Evolutionary conservation across 2,113 vertebrate species (phyloP), one percentile per base, ranked within the genome.

Genomic region (Centropus unirufus): DNA sequence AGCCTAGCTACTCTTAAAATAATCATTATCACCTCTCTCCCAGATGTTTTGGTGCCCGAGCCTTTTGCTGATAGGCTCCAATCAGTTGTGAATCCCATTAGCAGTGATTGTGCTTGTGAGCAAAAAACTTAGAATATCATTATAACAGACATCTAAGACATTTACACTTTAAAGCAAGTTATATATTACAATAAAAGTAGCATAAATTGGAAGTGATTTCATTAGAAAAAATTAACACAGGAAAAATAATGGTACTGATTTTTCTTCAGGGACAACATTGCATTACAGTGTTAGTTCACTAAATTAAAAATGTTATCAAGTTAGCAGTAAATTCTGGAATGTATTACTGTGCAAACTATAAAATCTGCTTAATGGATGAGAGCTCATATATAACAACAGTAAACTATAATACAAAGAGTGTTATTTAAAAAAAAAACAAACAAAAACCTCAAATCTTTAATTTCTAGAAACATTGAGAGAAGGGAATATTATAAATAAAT

Each of bases 221-320:
- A 92, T 96, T 97, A 96, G 59, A 96, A 69, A 81, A 95, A 89
- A 92, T 96, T 96, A 97, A 93, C 54, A 93, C 82, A 66, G 64
- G 11, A 70, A 94, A 95, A 97, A 96, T 95, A 97, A 96, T 74
- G 42, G 64, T 58, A 75, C 70, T 89, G 63, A 78, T 96, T 90
- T 93, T 96, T 95, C 96, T 97, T 96, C 82, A 90, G 92, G 94
- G 81, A 96, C 39, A 84, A 13, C 67, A 62, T 47, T 93, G 68
- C 76, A 95, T 95, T 96, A 92, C 51, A 66, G 26, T 90, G 92
- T 96, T 96, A 92, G 84, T 97, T 96, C 95, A 83, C 79, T 97
- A 94, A 96, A 97, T 98, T 96, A 97, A 98, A 97, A 96, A 95
- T 57, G 63, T 73, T 95, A 93, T 93, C 87, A 95, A 94, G 66